Percentiles rank a stretch among this genome's conserved stretches.
These are phyloP conservation scores for Rhombomys opimus DNA, from an alignment of 2,113 vertebrate genomes.

Conservation along the genomic window DNA sequence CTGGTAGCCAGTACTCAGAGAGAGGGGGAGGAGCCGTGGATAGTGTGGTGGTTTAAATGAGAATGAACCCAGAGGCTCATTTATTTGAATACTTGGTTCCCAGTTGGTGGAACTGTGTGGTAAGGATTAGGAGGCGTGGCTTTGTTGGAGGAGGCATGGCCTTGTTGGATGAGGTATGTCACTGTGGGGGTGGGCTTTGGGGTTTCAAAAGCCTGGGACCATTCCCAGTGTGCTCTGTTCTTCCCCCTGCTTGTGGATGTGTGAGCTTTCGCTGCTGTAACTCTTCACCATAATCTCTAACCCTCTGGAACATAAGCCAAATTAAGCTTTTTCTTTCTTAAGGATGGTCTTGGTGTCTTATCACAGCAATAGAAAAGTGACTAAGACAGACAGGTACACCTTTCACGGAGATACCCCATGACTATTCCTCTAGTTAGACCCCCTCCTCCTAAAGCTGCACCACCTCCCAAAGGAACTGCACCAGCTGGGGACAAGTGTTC, in stretches of 20 bases:
- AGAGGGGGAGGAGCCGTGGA: background rate
- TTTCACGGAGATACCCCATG: background rate
- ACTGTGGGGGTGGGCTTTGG: background rate
- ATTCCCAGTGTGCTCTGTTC: background rate
- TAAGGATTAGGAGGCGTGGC: background rate
- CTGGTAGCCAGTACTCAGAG: background rate
- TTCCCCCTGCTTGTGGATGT: background rate
- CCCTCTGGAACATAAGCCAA: background rate
- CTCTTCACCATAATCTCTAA: background rate
- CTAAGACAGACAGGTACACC: background rate
- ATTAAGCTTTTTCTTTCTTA: background rate
- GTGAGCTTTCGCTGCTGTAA: background rate
- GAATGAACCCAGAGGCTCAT: background rate
- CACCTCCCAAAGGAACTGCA: background rate
- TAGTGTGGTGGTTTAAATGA: background rate
- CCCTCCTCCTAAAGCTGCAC: background rate
- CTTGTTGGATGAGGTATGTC: background rate
- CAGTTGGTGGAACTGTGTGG: background rate
- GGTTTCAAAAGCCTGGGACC: too few species aligned
- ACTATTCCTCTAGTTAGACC: background rate
- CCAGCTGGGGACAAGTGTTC: background rate
- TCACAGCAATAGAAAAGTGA: background rate
- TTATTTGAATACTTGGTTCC: background rate
- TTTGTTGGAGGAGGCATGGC: background rate
- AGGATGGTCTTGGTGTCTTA: background rate